These are phyloP conservation scores for Thymallus thymallus DNA, from an alignment of 2,113 vertebrate species.

Conservation along the genomic window DNA sequence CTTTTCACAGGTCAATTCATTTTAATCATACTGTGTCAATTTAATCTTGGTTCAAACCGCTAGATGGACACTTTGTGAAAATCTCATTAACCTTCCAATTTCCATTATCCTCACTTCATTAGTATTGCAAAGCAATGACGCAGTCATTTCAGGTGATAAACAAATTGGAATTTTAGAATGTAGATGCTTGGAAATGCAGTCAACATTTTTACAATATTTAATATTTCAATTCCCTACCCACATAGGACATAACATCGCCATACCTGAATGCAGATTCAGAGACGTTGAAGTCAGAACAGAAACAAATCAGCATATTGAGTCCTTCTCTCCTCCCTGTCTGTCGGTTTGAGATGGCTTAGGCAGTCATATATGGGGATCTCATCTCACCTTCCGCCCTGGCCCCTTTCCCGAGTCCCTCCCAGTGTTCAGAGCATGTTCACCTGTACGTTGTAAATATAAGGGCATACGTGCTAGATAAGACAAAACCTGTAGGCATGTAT, in stretches of 20 bases:
- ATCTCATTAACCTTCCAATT: conserved; percentile 79
- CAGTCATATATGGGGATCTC: background rate
- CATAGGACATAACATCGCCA: conserved; percentile 1
- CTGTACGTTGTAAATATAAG: conserved; percentile 8
- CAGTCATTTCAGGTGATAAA: conserved; percentile 51
- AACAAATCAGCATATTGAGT: too few relatives aligned
- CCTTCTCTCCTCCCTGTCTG: background rate
- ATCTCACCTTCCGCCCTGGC: background rate
- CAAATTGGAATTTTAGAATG: conserved; percentile 54
- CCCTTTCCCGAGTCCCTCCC: background rate
- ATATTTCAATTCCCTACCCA: conserved; percentile 1
- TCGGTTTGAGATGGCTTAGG: background rate
- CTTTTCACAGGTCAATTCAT: conserved; percentile 82
- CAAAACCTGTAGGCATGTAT: too few relatives aligned
- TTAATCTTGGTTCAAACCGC: conserved; percentile 76
- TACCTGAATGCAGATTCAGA: too few relatives aligned
- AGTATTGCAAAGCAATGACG: conserved; percentile 44
- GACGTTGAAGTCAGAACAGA: too few relatives aligned
- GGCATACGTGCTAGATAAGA: background rate
- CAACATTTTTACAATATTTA: conserved; percentile 4
- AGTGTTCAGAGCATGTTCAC: background rate
- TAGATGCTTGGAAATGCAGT: conserved; percentile 23
- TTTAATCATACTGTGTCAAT: conserved; percentile 78
- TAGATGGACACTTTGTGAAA: conserved; percentile 75
- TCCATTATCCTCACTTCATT: conserved; percentile 73